These are phyloP conservation scores for Chrysolina americana DNA, from an alignment of 2,888 invertebrate genomes.

Conservation along the genomic window DNA sequence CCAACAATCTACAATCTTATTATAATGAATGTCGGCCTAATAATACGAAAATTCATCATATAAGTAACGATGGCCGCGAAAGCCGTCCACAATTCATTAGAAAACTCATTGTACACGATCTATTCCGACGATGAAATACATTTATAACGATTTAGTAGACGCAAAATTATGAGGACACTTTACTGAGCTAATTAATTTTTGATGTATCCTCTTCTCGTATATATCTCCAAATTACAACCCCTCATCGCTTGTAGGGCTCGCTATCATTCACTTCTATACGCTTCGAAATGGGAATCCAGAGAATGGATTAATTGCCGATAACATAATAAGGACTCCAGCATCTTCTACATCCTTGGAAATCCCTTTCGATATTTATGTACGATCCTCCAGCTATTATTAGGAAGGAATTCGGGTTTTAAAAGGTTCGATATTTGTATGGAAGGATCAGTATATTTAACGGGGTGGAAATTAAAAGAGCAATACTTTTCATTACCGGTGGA, in stretches of 20 bases:
- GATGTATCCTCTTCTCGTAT: background rate
- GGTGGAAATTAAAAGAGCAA: background rate
- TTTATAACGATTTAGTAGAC: background rate
- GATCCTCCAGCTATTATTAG: background rate
- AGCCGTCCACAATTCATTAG: too few relatives aligned
- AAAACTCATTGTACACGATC: too few relatives aligned
- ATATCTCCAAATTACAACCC: background rate
- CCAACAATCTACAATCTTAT: too few relatives aligned
- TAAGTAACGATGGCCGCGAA: too few relatives aligned
- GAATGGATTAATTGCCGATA: constrained; percentile 24
- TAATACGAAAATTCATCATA: too few relatives aligned
- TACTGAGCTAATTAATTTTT: background rate
- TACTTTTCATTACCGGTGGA: background rate
- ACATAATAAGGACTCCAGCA: constrained; percentile 21
- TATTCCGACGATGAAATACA: too few relatives aligned
- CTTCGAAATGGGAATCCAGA: background rate
- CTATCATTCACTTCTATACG: constrained; percentile 1
- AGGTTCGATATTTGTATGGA: background rate
- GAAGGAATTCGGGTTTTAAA: background rate
- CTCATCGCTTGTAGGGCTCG: background rate
- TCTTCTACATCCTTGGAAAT: background rate
- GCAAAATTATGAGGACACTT: background rate
- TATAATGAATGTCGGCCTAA: too few relatives aligned
- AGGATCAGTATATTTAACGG: background rate
- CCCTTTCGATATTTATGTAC: constrained; percentile 7